Evolutionary conservation across 2,888 invertebrate species (phyloP).

Genomic region (Frankliniella fusca): DNA sequence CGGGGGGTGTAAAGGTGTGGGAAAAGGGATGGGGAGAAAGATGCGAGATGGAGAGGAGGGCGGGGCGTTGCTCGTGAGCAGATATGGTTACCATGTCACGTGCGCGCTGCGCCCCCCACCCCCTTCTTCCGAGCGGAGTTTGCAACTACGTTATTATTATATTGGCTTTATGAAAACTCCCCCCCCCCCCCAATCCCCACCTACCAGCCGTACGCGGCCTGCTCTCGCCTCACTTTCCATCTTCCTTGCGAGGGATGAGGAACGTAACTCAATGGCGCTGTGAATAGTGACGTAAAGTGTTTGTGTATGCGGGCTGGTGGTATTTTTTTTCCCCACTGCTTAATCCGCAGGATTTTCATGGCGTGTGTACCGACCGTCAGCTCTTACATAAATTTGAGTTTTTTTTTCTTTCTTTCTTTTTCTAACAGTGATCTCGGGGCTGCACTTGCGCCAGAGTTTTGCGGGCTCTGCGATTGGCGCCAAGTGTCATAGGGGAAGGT

Average conservation of each 20-base stretch:
- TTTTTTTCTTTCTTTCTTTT: no score
- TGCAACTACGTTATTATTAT: constrained; percentile 20
- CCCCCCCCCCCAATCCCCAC: neutral
- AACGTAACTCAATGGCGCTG: no score
- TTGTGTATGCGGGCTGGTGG: no score
- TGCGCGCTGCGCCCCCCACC: neutral
- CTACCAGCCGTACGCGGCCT: neutral
- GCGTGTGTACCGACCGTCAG: no score
- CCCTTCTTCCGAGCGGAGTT: neutral
- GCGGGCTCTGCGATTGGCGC: no score
- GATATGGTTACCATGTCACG: constrained; percentile 26
- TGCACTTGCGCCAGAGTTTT: no score
- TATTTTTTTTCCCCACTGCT: no score
- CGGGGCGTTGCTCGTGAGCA: neutral
- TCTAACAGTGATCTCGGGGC: no score
- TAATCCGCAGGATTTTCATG: no score
- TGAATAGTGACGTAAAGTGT: no score
- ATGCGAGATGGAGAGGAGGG: neutral
- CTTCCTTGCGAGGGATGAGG: neutral
- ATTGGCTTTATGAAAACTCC: constrained; percentile 19
- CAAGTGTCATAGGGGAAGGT: no score
- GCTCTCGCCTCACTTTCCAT: neutral
- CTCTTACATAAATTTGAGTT: no score
- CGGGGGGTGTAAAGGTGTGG: neutral
- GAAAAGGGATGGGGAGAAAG: neutral